phyloP scores from a whole-genome alignment of 1,140 invertebrate genomes.

The Phenacoccus solenopsis region DNA sequence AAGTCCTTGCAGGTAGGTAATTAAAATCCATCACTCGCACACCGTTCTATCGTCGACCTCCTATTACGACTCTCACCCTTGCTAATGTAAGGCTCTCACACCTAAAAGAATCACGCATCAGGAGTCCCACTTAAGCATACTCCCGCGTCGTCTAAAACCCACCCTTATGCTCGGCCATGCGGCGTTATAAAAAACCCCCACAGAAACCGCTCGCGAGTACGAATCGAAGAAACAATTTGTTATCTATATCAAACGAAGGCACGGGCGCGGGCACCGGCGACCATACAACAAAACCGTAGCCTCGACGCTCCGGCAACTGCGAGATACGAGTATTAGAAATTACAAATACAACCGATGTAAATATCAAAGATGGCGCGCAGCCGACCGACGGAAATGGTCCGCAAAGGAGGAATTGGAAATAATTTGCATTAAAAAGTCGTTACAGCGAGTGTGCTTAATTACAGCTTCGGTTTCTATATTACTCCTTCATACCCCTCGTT shows the following conservation, averaged over 20 bases:
- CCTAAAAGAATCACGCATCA: no score
- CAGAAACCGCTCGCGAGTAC: background rate
- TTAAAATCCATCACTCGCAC: no score
- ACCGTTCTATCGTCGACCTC: no score
- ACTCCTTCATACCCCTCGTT: background rate
- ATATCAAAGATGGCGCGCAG: background rate
- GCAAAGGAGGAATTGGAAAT: conserved; percentile 4
- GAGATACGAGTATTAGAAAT: conserved; percentile 11
- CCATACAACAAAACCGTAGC: no score
- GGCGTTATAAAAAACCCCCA: no score
- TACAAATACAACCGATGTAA: conserved; percentile 8
- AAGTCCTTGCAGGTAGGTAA: no score
- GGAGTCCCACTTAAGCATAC: no score
- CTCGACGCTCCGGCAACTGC: conserved; percentile 4
- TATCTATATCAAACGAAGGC: no score
- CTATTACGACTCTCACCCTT: no score
- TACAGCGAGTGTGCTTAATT: conserved; percentile 13
- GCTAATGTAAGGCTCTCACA: no score
- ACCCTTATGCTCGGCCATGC: no score
- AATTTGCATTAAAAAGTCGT: conserved; percentile 12
- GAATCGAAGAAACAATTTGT: background rate
- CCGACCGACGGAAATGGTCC: background rate
- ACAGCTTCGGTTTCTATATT: conserved; percentile 5
- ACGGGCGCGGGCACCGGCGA: background rate
- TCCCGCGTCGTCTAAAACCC: no score